Evolutionary conservation across 2,888 invertebrate species (phyloP).

Genomic region (Tenthredo distinguenda): DNA sequence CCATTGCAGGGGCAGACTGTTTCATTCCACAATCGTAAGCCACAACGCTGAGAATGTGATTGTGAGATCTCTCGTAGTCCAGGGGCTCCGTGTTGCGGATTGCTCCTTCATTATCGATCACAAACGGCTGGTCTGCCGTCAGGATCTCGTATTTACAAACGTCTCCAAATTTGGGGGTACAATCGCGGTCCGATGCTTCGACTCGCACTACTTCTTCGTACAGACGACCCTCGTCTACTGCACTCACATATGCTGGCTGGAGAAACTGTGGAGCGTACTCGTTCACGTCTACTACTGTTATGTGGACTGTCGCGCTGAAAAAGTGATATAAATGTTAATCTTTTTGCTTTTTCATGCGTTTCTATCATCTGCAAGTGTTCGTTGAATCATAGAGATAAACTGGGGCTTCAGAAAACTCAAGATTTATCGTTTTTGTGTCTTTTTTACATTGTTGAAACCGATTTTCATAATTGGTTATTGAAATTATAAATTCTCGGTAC

Average conservation of each 20-base stretch:
- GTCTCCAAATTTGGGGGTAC: conserved; percentile 96
- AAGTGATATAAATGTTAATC: conserved; percentile 28
- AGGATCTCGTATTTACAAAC: conserved; percentile 99
- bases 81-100: conserved; percentile 96
- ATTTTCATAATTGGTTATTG: background rate
- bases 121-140: conserved; percentile 94
- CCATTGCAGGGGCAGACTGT: conserved; percentile 95
- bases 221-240: conserved; percentile 94
- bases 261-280: conserved; percentile 96
- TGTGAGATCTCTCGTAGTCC: conserved; percentile 95
- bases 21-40: conserved; percentile 99
- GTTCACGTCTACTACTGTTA: conserved; percentile 97
- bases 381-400: no score
- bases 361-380: no score
- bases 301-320: conserved; percentile 93
- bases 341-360: background rate
- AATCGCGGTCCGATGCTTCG: conserved; percentile 95
- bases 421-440: background rate
- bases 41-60: conserved; percentile 97
- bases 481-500: no score
- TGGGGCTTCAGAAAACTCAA: no score
- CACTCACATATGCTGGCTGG: conserved; percentile 93
- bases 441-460: background rate
- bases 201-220: conserved; percentile 95
- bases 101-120: conserved; percentile 94